Percentiles rank a stretch among this genome's conserved stretches.
Conservation (phyloP, 2,113 vertebrate species). For the Raja brachyura region DNA sequence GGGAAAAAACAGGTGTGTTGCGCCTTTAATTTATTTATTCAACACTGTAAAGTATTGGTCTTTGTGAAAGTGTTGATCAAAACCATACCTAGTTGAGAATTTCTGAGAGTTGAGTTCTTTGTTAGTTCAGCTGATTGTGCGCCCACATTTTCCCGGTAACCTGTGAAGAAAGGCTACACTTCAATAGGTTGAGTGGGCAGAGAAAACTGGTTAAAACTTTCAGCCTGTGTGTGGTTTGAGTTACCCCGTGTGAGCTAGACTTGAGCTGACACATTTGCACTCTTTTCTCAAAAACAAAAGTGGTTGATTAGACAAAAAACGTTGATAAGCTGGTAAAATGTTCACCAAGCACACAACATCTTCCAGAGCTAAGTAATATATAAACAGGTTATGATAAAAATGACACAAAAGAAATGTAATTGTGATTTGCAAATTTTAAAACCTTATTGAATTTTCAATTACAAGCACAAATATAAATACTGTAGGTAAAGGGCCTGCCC, state of each 20-base stretch:
- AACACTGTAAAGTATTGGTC: neutral
- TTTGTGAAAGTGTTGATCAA: neutral
- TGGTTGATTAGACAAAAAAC: slow-evolving; percentile 9
- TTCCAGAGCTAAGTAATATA: neutral
- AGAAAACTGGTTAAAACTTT: neutral
- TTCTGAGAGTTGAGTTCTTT: slow-evolving; percentile 30
- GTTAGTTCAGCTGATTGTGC: slow-evolving; percentile 20
- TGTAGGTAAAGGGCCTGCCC: too few relatives aligned
- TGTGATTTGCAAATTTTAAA: neutral
- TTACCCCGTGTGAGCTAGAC: neutral
- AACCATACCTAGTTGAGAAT: neutral
- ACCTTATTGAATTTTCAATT: neutral
- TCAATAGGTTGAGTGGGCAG: slow-evolving; percentile 29
- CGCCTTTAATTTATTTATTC: slow-evolving; percentile 5
- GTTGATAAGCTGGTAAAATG: neutral
- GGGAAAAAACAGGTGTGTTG: neutral
- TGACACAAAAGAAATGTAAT: neutral
- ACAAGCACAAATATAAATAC: neutral
- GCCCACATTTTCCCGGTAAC: neutral
- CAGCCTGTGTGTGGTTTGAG: slow-evolving; percentile 22
- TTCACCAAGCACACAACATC: neutral
- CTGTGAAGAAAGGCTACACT: neutral
- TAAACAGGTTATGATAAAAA: neutral
- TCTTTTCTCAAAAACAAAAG: neutral
- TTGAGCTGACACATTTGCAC: slow-evolving; percentile 20